Conservation (phyloP, 2,113 vertebrate species). For the Numenius arquata region DNA sequence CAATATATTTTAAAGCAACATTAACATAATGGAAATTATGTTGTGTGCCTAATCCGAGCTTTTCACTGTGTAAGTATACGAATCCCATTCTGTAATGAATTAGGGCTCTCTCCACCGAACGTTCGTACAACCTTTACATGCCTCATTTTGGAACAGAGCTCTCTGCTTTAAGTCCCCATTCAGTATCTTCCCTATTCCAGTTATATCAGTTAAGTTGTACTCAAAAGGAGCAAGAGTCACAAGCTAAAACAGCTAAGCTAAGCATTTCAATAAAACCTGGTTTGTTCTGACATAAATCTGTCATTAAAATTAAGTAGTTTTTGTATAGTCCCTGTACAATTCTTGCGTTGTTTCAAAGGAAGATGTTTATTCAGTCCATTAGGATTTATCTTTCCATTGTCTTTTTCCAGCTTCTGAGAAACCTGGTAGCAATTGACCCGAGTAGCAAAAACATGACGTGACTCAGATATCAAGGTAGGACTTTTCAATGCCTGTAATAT, state of each 20-base stretch:
- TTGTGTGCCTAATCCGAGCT: constrained; percentile 81
- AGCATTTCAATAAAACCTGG: background rate
- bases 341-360: background rate
- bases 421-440: background rate
- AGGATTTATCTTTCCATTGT: background rate
- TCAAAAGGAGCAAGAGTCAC: background rate
- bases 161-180: background rate
- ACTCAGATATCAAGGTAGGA: background rate
- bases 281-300: background rate
- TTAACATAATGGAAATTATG: constrained; percentile 88
- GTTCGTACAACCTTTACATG: background rate
- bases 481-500: background rate
- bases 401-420: background rate
- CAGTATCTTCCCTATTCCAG: background rate
- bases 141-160: background rate
- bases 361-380: background rate
- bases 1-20: constrained; percentile 88
- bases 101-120: constrained; percentile 3
- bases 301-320: background rate
- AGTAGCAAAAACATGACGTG: background rate
- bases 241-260: background rate
- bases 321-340: background rate
- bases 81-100: constrained; percentile 53
- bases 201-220: background rate
- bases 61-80: constrained; percentile 70